These are phyloP conservation scores for Gambelia wislizenii DNA, from an alignment of 2,797 vertebrate species.

Conservation along the genomic window DNA sequence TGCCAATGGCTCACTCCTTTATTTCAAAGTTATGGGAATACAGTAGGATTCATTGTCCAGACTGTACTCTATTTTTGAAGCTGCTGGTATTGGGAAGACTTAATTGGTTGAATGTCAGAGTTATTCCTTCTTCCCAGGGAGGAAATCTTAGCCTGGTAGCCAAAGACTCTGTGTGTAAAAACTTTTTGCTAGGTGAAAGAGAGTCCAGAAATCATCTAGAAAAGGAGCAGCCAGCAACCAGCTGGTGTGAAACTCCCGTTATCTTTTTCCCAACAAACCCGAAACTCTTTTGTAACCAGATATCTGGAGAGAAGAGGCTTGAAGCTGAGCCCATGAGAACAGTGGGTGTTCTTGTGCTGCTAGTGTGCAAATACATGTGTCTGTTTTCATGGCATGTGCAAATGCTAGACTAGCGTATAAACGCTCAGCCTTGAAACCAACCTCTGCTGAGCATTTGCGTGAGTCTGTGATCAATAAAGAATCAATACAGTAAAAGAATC, in stretches of 20 bases:
- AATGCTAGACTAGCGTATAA: background rate
- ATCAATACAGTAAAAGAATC: background rate
- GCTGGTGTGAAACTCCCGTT: constrained; percentile 24
- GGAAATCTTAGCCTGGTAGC: background rate
- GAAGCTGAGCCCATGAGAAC: background rate
- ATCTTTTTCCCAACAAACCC: background rate
- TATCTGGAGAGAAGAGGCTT: background rate
- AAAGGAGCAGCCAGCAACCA: background rate
- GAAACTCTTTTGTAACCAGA: constrained; percentile 29
- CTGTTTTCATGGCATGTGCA: background rate
- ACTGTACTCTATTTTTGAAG: background rate
- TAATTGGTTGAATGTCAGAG: background rate
- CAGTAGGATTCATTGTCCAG: background rate
- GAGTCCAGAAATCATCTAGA: background rate
- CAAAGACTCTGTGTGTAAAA: background rate
- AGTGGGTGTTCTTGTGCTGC: background rate
- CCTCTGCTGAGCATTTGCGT: background rate
- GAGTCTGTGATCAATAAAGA: background rate
- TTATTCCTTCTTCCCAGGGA: background rate
- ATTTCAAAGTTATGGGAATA: background rate
- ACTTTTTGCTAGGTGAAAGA: background rate
- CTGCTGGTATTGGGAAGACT: too few species aligned
- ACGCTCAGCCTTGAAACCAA: background rate
- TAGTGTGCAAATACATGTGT: too few species aligned
- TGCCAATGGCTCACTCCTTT: background rate